A percentile compares a stretch with the other conserved stretches of the same genome.
phyloP scores from a whole-genome alignment of 2,888 invertebrate genomes.

The Sialis fuliginosa region DNA sequence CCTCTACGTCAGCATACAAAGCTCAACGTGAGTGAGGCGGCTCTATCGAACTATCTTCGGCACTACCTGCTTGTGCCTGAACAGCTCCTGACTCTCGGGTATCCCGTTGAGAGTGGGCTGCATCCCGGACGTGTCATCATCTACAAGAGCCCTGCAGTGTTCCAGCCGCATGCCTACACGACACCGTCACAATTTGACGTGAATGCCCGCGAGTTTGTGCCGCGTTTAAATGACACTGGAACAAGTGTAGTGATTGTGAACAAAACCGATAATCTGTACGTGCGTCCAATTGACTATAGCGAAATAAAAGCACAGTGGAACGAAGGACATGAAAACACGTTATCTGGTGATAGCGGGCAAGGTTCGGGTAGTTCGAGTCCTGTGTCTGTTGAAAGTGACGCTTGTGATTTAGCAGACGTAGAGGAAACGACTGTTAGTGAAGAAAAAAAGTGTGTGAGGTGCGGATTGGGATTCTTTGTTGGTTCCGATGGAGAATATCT shows the following conservation, averaged over 20 bases:
- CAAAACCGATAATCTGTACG: not conserved
- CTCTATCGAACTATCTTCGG: slow-evolving; percentile 36
- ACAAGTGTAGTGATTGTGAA: not conserved
- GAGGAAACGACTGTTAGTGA: slow-evolving; percentile 1
- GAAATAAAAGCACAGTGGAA: not conserved
- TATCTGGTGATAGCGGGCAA: slow-evolving; percentile 4
- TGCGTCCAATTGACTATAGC: not conserved
- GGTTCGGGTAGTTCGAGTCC: slow-evolving; percentile 9
- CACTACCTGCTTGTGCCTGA: slow-evolving; percentile 37
- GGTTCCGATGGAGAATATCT: slow-evolving; percentile 53
- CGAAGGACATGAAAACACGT: slow-evolving; percentile 1
- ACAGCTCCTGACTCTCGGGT: slow-evolving; percentile 47
- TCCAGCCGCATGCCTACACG: slow-evolving; percentile 4
- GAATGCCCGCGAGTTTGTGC: slow-evolving; percentile 51
- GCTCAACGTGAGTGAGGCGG: slow-evolving; percentile 29
- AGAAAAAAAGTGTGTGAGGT: slow-evolving; percentile 51
- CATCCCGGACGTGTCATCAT: slow-evolving; percentile 44
- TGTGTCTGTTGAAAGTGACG: not conserved
- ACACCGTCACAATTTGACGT: slow-evolving; percentile 31
- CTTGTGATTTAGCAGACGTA: not conserved
- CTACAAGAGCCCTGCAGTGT: slow-evolving; percentile 24
- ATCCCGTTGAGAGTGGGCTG: slow-evolving; percentile 45
- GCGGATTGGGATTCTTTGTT: slow-evolving; percentile 52
- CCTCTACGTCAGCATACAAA: slow-evolving; percentile 26
- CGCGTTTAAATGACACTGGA: slow-evolving; percentile 14